Conservation (phyloP, 2,797 vertebrate species). For the Prionace glauca region DNA sequence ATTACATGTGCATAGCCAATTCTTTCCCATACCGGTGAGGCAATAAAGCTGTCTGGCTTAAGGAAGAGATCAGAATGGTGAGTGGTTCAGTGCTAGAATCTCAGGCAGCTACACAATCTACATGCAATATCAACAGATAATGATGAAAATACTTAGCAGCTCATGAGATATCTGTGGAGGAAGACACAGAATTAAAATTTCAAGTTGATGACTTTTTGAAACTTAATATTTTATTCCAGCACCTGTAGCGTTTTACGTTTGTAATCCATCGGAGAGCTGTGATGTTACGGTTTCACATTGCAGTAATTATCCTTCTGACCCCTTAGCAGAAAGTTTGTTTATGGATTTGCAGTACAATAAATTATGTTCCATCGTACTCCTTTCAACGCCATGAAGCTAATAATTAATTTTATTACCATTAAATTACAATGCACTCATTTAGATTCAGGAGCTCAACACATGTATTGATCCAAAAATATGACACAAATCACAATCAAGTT, state of each 20-base stretch:
- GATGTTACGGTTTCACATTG: neutral
- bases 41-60: neutral
- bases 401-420: neutral
- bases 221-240: neutral
- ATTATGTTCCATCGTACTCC: neutral
- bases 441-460: neutral
- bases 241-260: neutral
- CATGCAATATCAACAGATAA: neutral
- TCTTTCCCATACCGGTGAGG: neutral
- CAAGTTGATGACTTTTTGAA: neutral
- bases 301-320: neutral
- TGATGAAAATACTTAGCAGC: neutral
- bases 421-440: neutral
- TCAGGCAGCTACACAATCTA: neutral
- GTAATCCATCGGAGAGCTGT: neutral
- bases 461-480: neutral
- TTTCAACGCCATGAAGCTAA: neutral
- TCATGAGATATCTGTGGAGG: neutral
- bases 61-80: neutral
- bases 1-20: neutral
- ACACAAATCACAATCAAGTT: neutral
- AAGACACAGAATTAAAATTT: neutral
- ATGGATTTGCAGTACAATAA: too few species aligned
- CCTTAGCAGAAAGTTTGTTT: neutral
- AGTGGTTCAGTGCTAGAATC: neutral